Conservation (phyloP, 2,113 vertebrate genomes). For the Ploceus nigricollis region DNA sequence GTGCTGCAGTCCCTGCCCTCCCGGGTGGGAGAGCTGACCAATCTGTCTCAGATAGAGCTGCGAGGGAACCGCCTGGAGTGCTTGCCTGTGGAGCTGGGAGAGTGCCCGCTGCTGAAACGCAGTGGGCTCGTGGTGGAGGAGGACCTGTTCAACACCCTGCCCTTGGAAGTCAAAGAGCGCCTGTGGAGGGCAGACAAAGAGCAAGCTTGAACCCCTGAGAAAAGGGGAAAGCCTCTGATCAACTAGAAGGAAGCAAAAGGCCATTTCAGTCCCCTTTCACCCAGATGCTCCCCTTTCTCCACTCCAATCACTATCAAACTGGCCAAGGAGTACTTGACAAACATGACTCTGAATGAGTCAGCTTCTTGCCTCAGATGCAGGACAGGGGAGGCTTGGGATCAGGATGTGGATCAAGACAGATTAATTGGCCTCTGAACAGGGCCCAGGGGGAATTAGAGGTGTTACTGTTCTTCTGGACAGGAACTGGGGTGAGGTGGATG, state of each 20-base stretch:
- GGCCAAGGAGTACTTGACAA: constrained; percentile 35
- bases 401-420: constrained; percentile 3
- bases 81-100: constrained; percentile 92
- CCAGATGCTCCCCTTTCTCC: not conserved
- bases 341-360: not conserved
- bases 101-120: constrained; percentile 89
- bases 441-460: not conserved
- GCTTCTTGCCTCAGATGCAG: constrained; percentile 6
- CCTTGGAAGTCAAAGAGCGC: constrained; percentile 90
- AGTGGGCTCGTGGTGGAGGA: constrained; percentile 93
- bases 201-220: constrained; percentile 77
- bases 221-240: not conserved
- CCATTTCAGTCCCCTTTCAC: constrained; percentile 23
- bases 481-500: not conserved
- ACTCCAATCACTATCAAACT: not conserved
- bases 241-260: constrained; percentile 21
- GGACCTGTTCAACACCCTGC: constrained; percentile 92
- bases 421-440: not conserved
- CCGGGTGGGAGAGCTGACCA: constrained; percentile 88
- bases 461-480: not conserved
- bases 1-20: constrained; percentile 89
- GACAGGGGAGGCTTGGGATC: not conserved
- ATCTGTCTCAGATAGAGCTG: constrained; percentile 90
- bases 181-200: constrained; percentile 93
- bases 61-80: constrained; percentile 92